Evolutionary conservation across 2,113 vertebrate species (phyloP).

Genomic region (Dryoscopus gambensis): DNA sequence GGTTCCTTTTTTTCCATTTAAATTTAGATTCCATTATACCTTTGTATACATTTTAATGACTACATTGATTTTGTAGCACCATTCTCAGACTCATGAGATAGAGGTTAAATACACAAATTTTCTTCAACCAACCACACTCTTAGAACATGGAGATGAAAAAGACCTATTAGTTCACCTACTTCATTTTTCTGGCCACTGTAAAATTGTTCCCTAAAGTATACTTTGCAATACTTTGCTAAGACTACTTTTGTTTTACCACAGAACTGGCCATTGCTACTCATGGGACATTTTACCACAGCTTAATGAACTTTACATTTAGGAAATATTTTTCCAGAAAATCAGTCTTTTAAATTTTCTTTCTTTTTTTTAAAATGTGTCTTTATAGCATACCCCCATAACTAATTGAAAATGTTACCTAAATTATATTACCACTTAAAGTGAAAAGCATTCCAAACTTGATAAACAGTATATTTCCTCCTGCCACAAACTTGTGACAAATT

Average conservation of each 20-base stretch:
- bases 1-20: neutral
- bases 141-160: neutral
- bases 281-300: neutral
- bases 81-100: neutral
- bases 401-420: neutral
- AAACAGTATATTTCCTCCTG: neutral
- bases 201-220: neutral
- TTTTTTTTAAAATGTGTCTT: neutral
- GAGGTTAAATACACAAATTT: conserved; percentile 3
- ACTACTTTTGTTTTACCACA: neutral
- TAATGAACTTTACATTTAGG: neutral
- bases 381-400: neutral
- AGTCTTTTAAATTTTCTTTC: neutral
- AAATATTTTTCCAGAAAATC: neutral
- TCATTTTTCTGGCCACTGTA: neutral
- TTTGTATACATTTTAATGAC: neutral
- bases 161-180: neutral
- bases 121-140: neutral
- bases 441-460: neutral
- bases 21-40: neutral
- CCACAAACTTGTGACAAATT: neutral
- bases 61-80: neutral
- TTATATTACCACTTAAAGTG: neutral
- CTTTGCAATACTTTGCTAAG: conserved; percentile 5
- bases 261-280: neutral